Evolutionary conservation across 2,797 vertebrate genomes (phyloP).

Genomic region (Muscicapa comitata): DNA sequence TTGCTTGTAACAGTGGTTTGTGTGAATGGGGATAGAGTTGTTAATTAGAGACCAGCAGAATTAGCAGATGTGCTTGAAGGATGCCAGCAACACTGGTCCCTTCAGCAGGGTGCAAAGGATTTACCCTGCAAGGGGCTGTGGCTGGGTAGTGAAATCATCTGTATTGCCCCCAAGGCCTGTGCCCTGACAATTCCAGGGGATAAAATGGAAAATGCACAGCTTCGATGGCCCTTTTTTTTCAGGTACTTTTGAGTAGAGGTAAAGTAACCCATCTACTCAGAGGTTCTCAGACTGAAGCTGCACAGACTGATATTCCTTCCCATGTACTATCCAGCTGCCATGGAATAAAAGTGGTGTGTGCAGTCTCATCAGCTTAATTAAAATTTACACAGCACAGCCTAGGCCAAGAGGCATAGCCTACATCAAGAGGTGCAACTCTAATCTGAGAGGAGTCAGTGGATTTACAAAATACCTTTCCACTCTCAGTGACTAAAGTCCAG

Average conservation of each 20-base stretch:
- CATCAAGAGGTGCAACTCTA: background rate
- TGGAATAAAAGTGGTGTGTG: background rate
- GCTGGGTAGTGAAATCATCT: background rate
- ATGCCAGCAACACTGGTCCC: background rate
- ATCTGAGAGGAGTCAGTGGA: background rate
- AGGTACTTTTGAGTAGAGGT: background rate
- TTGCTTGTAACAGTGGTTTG: background rate
- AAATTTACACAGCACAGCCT: background rate
- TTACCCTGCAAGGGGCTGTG: background rate
- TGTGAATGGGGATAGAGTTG: background rate
- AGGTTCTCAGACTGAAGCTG: background rate
- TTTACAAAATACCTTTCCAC: background rate
- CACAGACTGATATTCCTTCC: background rate
- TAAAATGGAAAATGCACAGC: background rate
- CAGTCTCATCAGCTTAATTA: background rate
- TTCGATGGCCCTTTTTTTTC: accelerated
- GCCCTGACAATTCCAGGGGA: accelerated
- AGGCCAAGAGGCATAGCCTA: background rate
- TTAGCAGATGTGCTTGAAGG: background rate
- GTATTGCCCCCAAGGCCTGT: background rate
- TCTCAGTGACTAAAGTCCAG: background rate
- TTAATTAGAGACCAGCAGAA: background rate
- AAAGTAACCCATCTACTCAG: background rate
- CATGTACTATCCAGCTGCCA: background rate
- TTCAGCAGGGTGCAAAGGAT: background rate